These are phyloP conservation scores for Centropyge bicolor DNA, from an alignment of 2,797 vertebrate genomes.

Conservation along the genomic window DNA sequence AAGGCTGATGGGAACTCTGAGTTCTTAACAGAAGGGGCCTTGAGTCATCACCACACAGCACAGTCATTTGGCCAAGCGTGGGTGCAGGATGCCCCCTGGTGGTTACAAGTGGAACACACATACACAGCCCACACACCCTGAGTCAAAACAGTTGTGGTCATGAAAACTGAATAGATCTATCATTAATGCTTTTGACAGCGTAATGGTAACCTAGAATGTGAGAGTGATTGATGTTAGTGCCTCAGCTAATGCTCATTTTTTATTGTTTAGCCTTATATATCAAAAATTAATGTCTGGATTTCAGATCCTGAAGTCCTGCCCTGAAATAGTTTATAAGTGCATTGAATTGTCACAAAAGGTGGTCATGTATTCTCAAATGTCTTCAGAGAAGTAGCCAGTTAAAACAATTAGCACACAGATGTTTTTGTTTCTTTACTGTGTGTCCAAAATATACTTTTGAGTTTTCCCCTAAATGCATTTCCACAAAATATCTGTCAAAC, in stretches of 20 bases:
- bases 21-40: slow-evolving; percentile 85
- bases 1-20: slow-evolving; percentile 83
- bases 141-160: slow-evolving; percentile 51
- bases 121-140: slow-evolving; percentile 48
- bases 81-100: slow-evolving; percentile 80
- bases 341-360: not conserved
- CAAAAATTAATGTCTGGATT: not conserved
- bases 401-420: not conserved
- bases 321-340: not conserved
- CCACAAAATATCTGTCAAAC: not conserved
- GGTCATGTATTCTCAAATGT: not conserved
- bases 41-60: slow-evolving; percentile 81
- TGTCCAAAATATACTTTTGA: not conserved
- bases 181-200: slow-evolving; percentile 12
- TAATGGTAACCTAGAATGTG: not conserved
- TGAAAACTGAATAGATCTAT: slow-evolving; percentile 34
- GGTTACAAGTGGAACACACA: slow-evolving; percentile 64
- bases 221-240: not conserved
- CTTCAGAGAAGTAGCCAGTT: too few relatives aligned
- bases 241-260: not conserved
- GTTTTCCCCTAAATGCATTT: not conserved
- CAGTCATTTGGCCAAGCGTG: slow-evolving; percentile 57
- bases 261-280: not conserved
- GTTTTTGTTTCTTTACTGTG: not conserved
- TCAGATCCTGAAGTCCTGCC: not conserved